These are phyloP conservation scores for Ligdia adustata DNA, from an alignment of 2,888 invertebrate species.

Conservation along the genomic window DNA sequence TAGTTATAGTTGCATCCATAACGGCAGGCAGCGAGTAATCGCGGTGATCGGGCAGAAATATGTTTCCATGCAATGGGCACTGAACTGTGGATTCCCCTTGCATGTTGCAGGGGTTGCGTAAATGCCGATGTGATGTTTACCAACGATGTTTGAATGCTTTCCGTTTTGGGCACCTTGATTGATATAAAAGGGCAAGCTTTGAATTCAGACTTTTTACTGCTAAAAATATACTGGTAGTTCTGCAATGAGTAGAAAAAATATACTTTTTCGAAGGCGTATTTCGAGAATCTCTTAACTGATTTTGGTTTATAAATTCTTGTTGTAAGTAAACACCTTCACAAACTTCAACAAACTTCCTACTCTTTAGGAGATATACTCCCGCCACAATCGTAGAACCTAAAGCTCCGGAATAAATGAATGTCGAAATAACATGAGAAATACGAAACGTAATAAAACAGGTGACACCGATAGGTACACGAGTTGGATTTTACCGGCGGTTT, in stretches of 20 bases:
- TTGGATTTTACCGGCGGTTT: constrained; percentile 55
- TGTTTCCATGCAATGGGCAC: constrained; percentile 63
- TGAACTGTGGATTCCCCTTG: constrained; percentile 45
- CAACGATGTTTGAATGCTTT: constrained; percentile 1
- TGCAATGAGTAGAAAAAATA: no score
- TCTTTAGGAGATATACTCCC: no score
- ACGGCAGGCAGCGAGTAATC: constrained; percentile 61
- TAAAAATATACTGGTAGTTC: no score
- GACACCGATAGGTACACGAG: constrained; percentile 39
- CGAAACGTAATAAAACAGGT: constrained; percentile 32
- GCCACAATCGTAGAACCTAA: no score
- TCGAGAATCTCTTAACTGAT: no score
- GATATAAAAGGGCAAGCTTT: no score
- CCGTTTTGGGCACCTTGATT: background rate
- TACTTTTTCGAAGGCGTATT: no score
- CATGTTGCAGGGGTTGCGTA: constrained; percentile 4
- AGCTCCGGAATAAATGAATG: background rate
- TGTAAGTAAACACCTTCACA: no score
- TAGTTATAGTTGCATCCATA: constrained; percentile 55
- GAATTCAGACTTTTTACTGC: no score
- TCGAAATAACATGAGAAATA: constrained; percentile 8
- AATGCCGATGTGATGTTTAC: constrained; percentile 11
- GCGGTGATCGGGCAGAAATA: constrained; percentile 63
- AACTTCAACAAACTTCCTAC: no score
- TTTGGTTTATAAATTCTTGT: no score